These are phyloP conservation scores for Leucozona laternaria DNA, from an alignment of 2,888 invertebrate genomes.

Conservation along the genomic window DNA sequence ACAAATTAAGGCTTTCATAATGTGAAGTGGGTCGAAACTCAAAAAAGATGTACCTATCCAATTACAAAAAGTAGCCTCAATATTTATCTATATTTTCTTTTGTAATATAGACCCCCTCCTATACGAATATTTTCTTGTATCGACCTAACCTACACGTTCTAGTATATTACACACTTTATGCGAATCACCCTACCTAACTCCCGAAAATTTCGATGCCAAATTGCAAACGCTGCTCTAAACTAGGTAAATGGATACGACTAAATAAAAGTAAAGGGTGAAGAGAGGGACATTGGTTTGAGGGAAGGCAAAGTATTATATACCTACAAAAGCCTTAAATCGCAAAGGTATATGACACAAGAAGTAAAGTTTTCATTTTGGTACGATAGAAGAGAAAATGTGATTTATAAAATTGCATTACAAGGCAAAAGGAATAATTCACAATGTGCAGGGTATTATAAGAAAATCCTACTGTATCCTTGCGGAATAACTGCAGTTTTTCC, in stretches of 20 bases:
- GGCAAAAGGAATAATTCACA: constrained; percentile 22
- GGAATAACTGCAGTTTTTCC: neutral
- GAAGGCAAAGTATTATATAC: neutral
- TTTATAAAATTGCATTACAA: constrained; percentile 55
- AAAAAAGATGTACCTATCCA: too few relatives aligned
- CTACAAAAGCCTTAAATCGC: constrained; percentile 20
- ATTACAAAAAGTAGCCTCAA: too few relatives aligned
- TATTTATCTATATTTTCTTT: too few relatives aligned
- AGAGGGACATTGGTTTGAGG: neutral
- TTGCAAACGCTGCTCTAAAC: constrained; percentile 21
- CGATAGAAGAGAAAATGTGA: constrained; percentile 53
- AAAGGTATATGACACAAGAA: constrained; percentile 61
- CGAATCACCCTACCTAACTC: too few relatives aligned
- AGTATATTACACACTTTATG: too few relatives aligned
- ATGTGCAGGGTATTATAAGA: constrained; percentile 6
- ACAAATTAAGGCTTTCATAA: too few relatives aligned
- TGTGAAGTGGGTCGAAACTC: too few relatives aligned
- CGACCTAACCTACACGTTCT: too few relatives aligned
- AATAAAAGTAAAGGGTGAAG: neutral
- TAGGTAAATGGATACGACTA: constrained; percentile 10
- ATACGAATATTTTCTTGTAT: too few relatives aligned
- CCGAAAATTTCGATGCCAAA: constrained; percentile 43
- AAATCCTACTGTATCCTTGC: constrained; percentile 4
- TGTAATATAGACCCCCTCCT: too few relatives aligned
- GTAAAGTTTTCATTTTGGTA: constrained; percentile 52